These are phyloP conservation scores for Turritopsis dohrnii DNA, from an alignment of 30 jellyfish, hydroid and myxozoan species.

Conservation along the genomic window DNA sequence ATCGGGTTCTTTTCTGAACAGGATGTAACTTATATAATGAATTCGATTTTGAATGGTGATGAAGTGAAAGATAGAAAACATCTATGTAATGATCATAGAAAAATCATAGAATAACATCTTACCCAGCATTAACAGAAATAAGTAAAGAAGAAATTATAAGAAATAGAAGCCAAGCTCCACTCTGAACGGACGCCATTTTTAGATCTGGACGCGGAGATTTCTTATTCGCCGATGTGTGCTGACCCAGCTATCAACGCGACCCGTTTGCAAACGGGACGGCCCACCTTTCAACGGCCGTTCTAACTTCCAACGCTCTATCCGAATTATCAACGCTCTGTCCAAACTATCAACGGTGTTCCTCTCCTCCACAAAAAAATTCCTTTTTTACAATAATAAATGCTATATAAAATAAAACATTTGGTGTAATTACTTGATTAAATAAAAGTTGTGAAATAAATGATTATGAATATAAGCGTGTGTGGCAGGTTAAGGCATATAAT, in stretches of 20 bases:
- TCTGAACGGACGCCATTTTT: constrained; percentile 15
- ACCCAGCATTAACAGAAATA: constrained; percentile 2
- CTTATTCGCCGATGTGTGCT: constrained; percentile 7
- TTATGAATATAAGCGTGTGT: too few species aligned
- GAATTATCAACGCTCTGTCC: too few species aligned
- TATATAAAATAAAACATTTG: too few species aligned
- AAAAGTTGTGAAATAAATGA: too few species aligned
- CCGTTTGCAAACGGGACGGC: not conserved
- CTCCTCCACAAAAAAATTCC: too few species aligned
- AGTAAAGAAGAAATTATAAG: not conserved
- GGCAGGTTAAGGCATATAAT: too few species aligned
- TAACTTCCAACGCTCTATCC: too few species aligned
- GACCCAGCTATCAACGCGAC: not conserved
- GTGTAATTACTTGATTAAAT: not conserved
- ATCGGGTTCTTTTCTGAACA: not conserved
- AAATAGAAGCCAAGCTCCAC: constrained; percentile 4
- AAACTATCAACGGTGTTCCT: too few species aligned
- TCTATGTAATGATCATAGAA: not conserved
- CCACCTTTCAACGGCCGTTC: too few species aligned
- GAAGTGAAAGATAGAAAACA: not conserved
- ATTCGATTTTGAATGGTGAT: not conserved
- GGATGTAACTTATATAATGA: not conserved
- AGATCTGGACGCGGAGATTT: constrained; percentile 21
- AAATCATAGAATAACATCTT: not conserved
- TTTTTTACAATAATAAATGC: too few species aligned